These are phyloP conservation scores for Poeciliopsis infans DNA, from an alignment of 2,797 vertebrate genomes.

Conservation along the genomic window DNA sequence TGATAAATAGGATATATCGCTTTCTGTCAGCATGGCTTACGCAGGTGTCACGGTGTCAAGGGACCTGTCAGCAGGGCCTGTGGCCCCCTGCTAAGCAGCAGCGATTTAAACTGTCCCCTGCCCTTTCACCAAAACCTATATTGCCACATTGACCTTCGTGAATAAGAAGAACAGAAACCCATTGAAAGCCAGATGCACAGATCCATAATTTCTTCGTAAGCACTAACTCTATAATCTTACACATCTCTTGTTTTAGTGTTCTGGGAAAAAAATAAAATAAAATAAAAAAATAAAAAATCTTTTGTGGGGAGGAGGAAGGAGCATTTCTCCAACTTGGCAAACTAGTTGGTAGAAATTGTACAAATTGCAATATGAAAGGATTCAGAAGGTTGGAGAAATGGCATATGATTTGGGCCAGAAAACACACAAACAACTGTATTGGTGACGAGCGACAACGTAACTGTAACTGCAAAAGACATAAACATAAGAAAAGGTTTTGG, in stretches of 20 bases:
- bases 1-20: slow-evolving; percentile 54
- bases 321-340: neutral
- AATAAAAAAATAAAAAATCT: slow-evolving; percentile 24
- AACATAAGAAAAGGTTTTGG: neutral
- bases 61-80: slow-evolving; percentile 54
- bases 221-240: slow-evolving; percentile 40
- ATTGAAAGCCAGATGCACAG: slow-evolving; percentile 32
- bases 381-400: neutral
- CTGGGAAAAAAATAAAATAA: slow-evolving; percentile 12
- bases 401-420: neutral
- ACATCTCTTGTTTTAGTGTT: no score
- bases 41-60: slow-evolving; percentile 63
- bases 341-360: neutral
- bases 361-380: neutral
- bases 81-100: slow-evolving; percentile 29
- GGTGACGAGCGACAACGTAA: slow-evolving; percentile 17
- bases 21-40: slow-evolving; percentile 54
- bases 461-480: slow-evolving; percentile 27
- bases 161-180: slow-evolving; percentile 40
- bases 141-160: slow-evolving; percentile 58
- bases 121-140: slow-evolving; percentile 19
- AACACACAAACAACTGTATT: neutral
- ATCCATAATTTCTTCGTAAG: slow-evolving; percentile 52
- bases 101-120: slow-evolving; percentile 52
- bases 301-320: neutral